Evolutionary conservation across 23 tunicate genomes (phyloP), one percentile per base, ranked within the genome.

Genomic region (Clavelina lepadiformis): DNA sequence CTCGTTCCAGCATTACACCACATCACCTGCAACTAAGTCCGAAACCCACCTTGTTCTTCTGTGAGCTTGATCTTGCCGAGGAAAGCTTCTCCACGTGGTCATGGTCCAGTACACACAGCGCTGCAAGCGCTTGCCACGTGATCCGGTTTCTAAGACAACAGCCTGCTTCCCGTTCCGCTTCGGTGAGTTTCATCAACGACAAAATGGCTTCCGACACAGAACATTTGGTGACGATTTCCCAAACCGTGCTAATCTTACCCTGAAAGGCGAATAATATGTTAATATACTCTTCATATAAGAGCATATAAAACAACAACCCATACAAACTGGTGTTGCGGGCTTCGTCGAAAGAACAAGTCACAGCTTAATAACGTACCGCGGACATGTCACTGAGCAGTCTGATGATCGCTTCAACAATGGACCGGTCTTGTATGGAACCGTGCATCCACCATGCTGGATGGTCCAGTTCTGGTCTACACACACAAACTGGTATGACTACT

Each of bases 51-150:
- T 68, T 78, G 46, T 68, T 78, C 33, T 68, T 78, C 28, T 58
- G 58, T 6, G 47, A 47, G 29, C 23, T 58, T 11, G 84, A 78
- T 58, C 58, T 56, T 22, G 80, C 80, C 7, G 89, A 73, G 24
- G 89, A 49, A 69, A 82, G 27, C 53, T 73, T 82, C 5, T 73
- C 89, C 19, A 73, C 89, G 33, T 82, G 89, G 55, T 73, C 80
- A 30, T 67, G 74, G 69, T 73, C 73, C 35, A 82, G 75, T 3
- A 73, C 89, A 46, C 89, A 82, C 54, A 82, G 53, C 13, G 89
- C 71, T 5, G 73, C 89, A 32, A 82, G 73, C 4, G 80, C 80
- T 31, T 31, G 68, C 89, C 89, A 82, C 46, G 59, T 4, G 75
- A 37, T 56, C 62, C 75, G 68, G 52, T 38, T 38, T 24, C 33